Percentiles rank a stretch among this genome's conserved stretches.
Evolutionary conservation across 2,888 invertebrate species (phyloP).

Genomic region (Cataglyphis albicans): DNA sequence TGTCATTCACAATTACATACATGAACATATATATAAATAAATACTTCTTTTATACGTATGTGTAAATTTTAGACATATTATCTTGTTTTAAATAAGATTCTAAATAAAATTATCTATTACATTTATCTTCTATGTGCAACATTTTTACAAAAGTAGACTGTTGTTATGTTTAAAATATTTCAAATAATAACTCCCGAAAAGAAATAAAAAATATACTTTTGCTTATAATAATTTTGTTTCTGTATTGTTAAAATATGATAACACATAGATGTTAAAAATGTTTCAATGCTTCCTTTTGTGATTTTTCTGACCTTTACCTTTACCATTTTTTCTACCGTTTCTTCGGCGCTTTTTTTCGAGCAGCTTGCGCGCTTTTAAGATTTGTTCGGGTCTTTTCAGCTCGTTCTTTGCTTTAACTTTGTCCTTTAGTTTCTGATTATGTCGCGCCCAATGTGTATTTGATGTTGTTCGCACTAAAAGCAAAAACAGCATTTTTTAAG

Average conservation of each 20-base stretch:
- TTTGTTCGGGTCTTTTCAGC: constrained; percentile 91
- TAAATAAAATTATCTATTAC: background rate
- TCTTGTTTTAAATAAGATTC: background rate
- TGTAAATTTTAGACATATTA: background rate
- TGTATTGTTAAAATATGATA: background rate
- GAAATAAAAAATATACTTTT: background rate
- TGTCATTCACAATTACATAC: background rate
- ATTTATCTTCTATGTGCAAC: background rate
- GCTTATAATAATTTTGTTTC: background rate
- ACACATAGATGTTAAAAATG: background rate
- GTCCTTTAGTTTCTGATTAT: constrained; percentile 91
- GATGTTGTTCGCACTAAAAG: constrained; percentile 85
- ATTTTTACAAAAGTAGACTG: background rate
- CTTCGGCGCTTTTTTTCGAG: constrained; percentile 86
- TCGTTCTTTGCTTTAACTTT: constrained; percentile 88
- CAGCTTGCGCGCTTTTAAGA: constrained; percentile 90
- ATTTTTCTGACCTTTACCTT: constrained; percentile 83
- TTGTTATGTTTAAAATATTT: background rate
- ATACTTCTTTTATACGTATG: background rate
- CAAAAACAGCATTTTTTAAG: constrained; percentile 37
- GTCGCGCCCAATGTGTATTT: constrained; percentile 92
- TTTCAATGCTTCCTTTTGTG: constrained; percentile 69
- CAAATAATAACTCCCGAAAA: background rate
- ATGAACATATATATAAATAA: background rate
- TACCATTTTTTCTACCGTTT: constrained; percentile 86